phyloP scores from a whole-genome alignment of 92 coral and sea anemone species.

The Diadumene lineata region DNA sequence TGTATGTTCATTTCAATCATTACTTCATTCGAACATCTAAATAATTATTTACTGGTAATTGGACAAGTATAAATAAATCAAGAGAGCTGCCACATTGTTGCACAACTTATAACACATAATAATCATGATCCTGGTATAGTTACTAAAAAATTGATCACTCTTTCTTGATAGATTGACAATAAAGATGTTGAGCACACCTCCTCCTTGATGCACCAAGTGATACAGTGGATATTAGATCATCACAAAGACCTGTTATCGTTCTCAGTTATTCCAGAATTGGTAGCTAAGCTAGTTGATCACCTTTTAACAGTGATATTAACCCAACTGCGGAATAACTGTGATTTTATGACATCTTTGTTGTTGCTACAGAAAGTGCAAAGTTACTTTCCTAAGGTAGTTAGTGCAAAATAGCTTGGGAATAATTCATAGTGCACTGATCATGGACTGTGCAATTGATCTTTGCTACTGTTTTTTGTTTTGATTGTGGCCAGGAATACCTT shows the following conservation, averaged over 20 bases:
- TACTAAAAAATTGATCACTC: neutral
- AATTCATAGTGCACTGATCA: too few species aligned
- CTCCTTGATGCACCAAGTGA: slow-evolving; percentile 52
- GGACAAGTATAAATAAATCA: too few species aligned
- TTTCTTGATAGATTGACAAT: slow-evolving; percentile 45
- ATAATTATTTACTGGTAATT: neutral
- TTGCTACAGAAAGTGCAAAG: slow-evolving; percentile 50
- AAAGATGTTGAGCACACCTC: slow-evolving; percentile 54
- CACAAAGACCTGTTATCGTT: neutral
- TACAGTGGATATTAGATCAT: slow-evolving; percentile 41
- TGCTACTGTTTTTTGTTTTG: too few species aligned
- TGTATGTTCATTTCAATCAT: neutral
- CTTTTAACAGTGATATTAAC: slow-evolving; percentile 64
- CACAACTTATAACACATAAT: too few species aligned
- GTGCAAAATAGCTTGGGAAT: too few species aligned
- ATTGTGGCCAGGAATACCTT: too few species aligned
- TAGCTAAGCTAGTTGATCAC: slow-evolving; percentile 52
- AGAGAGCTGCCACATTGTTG: too few species aligned
- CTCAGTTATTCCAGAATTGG: slow-evolving; percentile 13
- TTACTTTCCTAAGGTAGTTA: slow-evolving; percentile 47
- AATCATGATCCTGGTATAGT: too few species aligned
- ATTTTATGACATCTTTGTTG: slow-evolving; percentile 58
- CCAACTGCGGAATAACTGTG: slow-evolving; percentile 49
- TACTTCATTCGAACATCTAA: neutral
- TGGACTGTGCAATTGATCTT: too few species aligned